Base-by-base conservation (phyloP, 2,113 vertebrate species). In the Isichthys henryi region DNA sequence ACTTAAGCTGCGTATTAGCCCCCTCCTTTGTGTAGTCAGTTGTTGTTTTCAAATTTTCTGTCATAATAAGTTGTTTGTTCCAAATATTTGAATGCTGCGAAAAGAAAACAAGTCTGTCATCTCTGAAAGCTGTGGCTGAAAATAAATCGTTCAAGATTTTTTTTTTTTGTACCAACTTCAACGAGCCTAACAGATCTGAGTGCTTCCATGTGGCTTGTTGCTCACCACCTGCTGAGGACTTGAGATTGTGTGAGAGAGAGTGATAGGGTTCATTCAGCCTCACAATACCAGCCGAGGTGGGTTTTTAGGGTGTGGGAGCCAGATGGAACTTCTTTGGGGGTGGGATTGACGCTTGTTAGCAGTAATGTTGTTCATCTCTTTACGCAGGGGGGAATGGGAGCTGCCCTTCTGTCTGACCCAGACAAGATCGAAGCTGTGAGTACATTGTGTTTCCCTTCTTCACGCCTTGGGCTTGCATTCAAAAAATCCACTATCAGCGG, bases 381-480 rank as follows among this genome's bases (percentile, higher is more conserved):
- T 39, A 90, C 31, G 35, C 91, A 99, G 98, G 98, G 98, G 58
- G 98, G 98, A 66, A 99, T 99, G 98, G 98, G 98, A 93, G 97
- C 97, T 70, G 98, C 98, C 11, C 96, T 99, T n/a, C 94, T 99
- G 4, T 97, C 97, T 77, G 94, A 97, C 90, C 98, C 98, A n/a
- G 97, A 97, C 91, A 98, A 97, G 94, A 98, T 99, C 4, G 97
- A 98, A 92, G 95, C 96, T 91, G 98, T 99, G 92, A 97, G 97
- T 96, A 89, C 86, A 9, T 86, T 15, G 3, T 31, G 11, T 77
- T 45, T 58, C 13, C 70, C 31, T 0, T 3, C 43, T 23, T 17
- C 17, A n/a, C 35, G 46, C 1, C 35, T 45, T 13, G 7, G 5
- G 49, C 31, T 45, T 50, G 23, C 27, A 9, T 43, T n/a, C 46